These are phyloP conservation scores for Morpho helenor DNA, from an alignment of 2,888 invertebrate species.

Conservation along the genomic window DNA sequence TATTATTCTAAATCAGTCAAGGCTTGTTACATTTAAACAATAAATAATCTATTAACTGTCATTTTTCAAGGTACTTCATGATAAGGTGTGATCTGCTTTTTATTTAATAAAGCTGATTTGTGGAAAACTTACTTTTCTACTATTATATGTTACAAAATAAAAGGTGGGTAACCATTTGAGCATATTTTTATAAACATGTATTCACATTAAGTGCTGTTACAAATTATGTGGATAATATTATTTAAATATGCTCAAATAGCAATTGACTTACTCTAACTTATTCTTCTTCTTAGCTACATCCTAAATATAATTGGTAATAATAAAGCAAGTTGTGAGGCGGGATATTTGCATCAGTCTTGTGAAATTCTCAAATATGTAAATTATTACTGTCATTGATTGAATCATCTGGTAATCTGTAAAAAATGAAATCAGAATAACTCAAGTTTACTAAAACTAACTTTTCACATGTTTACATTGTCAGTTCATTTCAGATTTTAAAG, in stretches of 20 bases:
- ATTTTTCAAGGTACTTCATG: slow-evolving; percentile 39
- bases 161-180: slow-evolving; percentile 50
- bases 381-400: slow-evolving; percentile 66
- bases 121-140: slow-evolving; percentile 39
- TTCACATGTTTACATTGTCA: slow-evolving; percentile 42
- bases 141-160: slow-evolving; percentile 43
- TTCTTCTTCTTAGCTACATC: slow-evolving; percentile 64
- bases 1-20: slow-evolving; percentile 74
- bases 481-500: slow-evolving; percentile 73
- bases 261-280: slow-evolving; percentile 52
- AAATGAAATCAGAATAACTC: slow-evolving; percentile 39
- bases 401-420: slow-evolving; percentile 74
- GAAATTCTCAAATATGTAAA: slow-evolving; percentile 76
- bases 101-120: slow-evolving; percentile 43
- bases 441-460: slow-evolving; percentile 25
- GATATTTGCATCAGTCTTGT: slow-evolving; percentile 80
- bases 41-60: slow-evolving; percentile 41
- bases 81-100: slow-evolving; percentile 38
- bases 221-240: background rate
- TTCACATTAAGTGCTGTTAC: background rate
- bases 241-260: slow-evolving; percentile 53
- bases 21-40: slow-evolving; percentile 55
- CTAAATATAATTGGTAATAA: slow-evolving; percentile 77
- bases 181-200: slow-evolving; percentile 36
- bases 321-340: slow-evolving; percentile 80